Evolutionary conservation across 2,888 invertebrate species (phyloP).

Genomic region (Graphium colonna): DNA sequence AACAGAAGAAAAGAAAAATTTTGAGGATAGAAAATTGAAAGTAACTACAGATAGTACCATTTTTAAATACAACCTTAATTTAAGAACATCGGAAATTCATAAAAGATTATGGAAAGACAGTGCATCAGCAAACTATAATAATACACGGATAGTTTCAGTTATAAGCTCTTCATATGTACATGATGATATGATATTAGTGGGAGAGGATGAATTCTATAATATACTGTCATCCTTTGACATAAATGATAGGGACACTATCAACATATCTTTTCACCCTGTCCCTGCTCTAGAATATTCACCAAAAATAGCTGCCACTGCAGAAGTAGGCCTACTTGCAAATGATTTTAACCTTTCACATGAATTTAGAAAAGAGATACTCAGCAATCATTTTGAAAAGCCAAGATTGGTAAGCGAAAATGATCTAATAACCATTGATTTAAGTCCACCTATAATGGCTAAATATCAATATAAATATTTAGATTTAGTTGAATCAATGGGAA

Average conservation of each 20-base stretch:
- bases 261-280: slow-evolving; percentile 59
- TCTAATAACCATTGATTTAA: slow-evolving; percentile 82
- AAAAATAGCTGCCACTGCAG: slow-evolving; percentile 62
- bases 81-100: slow-evolving; percentile 60
- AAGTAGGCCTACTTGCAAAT: slow-evolving; percentile 61
- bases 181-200: slow-evolving; percentile 47
- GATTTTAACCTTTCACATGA: slow-evolving; percentile 67
- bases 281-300: slow-evolving; percentile 58
- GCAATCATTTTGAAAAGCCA: slow-evolving; percentile 84
- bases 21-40: slow-evolving; percentile 36
- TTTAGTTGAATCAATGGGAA: slow-evolving; percentile 54
- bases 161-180: slow-evolving; percentile 50
- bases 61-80: slow-evolving; percentile 50
- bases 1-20: slow-evolving; percentile 45
- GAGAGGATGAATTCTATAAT: slow-evolving; percentile 61
- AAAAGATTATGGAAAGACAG: slow-evolving; percentile 56
- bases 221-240: slow-evolving; percentile 52
- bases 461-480: slow-evolving; percentile 67
- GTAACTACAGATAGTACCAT: slow-evolving; percentile 33
- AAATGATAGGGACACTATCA: slow-evolving; percentile 37
- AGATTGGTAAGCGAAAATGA: slow-evolving; percentile 83
- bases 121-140: slow-evolving; percentile 39
- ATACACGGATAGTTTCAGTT: slow-evolving; percentile 60
- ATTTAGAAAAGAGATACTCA: slow-evolving; percentile 80
- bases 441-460: slow-evolving; percentile 62